Percentiles rank a stretch among this genome's conserved stretches.
Conservation (phyloP, 1,140 invertebrate species). For the Aphelinus certus region DNA sequence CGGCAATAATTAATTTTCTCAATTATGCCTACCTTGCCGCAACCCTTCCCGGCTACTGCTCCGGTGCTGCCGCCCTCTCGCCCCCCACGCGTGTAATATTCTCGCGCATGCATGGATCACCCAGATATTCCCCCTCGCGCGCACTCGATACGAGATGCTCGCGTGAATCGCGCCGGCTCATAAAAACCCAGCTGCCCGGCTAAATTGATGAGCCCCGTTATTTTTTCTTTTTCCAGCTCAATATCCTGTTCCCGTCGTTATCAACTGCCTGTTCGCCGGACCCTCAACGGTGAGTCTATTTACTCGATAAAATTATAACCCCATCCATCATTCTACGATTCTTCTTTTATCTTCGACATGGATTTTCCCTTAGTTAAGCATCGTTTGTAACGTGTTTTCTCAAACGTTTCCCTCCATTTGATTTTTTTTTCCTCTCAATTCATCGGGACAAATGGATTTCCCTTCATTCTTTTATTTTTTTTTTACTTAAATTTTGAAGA, state of each 20-base stretch:
- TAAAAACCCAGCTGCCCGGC: not conserved
- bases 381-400: no score
- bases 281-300: constrained; percentile 25
- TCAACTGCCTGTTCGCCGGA: constrained; percentile 31
- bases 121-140: not conserved
- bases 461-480: no score
- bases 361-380: no score
- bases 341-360: no score
- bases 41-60: not conserved
- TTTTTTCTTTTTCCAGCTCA: constrained; percentile 56
- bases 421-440: no score
- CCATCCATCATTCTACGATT: no score
- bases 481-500: no score
- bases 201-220: constrained; percentile 7
- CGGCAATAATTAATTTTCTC: constrained; percentile 64
- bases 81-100: constrained; percentile 2
- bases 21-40: constrained; percentile 53
- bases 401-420: no score
- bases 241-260: constrained; percentile 41
- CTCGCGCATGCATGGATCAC: not conserved
- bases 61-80: constrained; percentile 33
- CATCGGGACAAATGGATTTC: no score
- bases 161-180: not conserved
- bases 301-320: constrained; percentile 37
- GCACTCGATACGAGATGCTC: not conserved